Conservation (phyloP, 2,797 vertebrate species). For the Sebastes minor region DNA sequence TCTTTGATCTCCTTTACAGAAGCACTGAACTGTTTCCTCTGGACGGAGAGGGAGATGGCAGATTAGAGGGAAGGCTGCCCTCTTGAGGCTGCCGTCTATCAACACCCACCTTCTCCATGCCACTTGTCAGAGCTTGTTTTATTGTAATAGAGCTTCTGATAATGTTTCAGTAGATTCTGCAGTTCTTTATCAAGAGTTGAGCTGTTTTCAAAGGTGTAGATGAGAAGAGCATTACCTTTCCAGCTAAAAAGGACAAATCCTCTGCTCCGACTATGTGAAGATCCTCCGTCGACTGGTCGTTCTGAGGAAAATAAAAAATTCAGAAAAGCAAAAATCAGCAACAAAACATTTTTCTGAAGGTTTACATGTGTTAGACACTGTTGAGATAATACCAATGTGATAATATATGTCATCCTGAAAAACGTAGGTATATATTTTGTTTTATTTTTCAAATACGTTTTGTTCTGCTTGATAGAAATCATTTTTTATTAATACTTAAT, state of each 20-base stretch:
- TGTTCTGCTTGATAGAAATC: no score
- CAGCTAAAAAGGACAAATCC: constrained; percentile 88
- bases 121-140: not conserved
- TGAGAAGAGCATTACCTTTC: constrained; percentile 84
- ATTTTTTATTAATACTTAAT: no score
- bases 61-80: constrained; percentile 62
- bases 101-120: not conserved
- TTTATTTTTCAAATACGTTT: no score
- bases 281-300: constrained; percentile 89
- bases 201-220: not conserved
- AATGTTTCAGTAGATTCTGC: not conserved
- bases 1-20: constrained; percentile 49
- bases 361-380: not conserved
- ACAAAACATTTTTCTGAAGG: not conserved
- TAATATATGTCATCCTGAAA: not conserved
- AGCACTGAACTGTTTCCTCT: constrained; percentile 21
- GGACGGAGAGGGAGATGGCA: not conserved
- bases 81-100: constrained; percentile 54
- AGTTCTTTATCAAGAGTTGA: not conserved
- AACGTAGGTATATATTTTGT: not conserved
- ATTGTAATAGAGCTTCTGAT: not conserved
- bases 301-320: constrained; percentile 76
- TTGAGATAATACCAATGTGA: no score
- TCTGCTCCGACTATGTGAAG: constrained; percentile 90
- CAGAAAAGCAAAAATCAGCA: not conserved